Percentiles rank a stretch among this genome's conserved stretches.
Conservation (phyloP, 1,140 invertebrate species). For the Lysiphlebus fabarum region DNA sequence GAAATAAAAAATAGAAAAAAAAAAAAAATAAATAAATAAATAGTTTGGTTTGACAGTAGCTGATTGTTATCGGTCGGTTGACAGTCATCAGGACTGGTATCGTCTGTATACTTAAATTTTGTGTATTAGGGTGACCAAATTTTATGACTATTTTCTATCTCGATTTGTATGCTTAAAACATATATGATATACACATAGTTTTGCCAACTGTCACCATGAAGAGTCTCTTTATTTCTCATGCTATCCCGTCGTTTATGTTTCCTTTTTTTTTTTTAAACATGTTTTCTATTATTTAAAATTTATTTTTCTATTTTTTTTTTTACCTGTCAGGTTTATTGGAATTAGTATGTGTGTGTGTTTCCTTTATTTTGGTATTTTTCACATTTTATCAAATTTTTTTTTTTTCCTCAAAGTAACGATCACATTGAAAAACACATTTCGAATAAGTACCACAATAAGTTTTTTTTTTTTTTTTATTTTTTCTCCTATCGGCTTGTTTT, state of each 20-base stretch:
- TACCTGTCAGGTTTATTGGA: neutral
- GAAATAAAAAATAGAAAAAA: neutral
- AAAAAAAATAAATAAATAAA: neutral
- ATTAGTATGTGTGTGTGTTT: too few relatives aligned
- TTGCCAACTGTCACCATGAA: conserved; percentile 4
- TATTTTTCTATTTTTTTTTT: too few relatives aligned
- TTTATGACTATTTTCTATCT: conserved; percentile 17
- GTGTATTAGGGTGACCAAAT: conserved; percentile 12
- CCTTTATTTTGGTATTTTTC: neutral
- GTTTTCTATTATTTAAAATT: neutral
- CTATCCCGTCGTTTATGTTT: neutral
- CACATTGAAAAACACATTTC: too few relatives aligned
- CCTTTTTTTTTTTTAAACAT: neutral
- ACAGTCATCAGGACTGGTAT: conserved; percentile 18
- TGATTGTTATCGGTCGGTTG: conserved; percentile 21
- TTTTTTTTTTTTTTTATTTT: too few relatives aligned
- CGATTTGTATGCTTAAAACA: neutral
- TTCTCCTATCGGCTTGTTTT: too few relatives aligned
- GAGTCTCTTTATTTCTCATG: neutral
- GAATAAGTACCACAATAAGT: too few relatives aligned
- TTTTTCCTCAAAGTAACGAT: too few relatives aligned
- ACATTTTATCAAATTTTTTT: too few relatives aligned
- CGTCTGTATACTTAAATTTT: neutral
- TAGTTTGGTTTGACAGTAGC: conserved; percentile 11
- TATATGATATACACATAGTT: conserved; percentile 2